Evolutionary conservation across 2,888 invertebrate species (phyloP).

Genomic region (Dioctria linearis): DNA sequence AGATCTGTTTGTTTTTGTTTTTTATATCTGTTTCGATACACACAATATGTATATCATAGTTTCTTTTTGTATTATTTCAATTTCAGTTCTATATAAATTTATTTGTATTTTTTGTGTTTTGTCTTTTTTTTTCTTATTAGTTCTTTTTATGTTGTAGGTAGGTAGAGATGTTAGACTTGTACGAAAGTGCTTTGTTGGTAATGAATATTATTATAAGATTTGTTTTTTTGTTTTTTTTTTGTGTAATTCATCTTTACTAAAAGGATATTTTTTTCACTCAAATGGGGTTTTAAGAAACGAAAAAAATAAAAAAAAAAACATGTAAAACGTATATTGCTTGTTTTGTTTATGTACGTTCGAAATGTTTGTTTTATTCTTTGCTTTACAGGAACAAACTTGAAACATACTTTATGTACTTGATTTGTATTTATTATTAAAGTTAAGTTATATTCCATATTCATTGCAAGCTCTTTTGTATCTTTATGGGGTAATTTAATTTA

Average conservation of each 20-base stretch:
- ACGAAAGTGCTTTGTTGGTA: conserved; percentile 49
- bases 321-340: not conserved
- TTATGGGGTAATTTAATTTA: too few species aligned
- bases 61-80: conserved; percentile 8
- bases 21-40: conserved; percentile 3
- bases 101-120: conserved; percentile 26
- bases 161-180: conserved; percentile 44
- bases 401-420: not conserved
- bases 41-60: not conserved
- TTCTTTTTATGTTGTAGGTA: conserved; percentile 18
- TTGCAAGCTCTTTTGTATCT: too few species aligned
- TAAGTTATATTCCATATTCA: too few species aligned
- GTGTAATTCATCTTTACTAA: conserved; percentile 14
- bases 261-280: conserved; percentile 38
- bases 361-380: not conserved
- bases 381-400: not conserved
- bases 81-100: conserved; percentile 1
- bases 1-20: conserved; percentile 27
- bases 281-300: conserved; percentile 29
- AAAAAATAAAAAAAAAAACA: conserved; percentile 29
- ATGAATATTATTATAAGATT: conserved; percentile 22
- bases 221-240: not conserved
- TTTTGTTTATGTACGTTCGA: too few species aligned
- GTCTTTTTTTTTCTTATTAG: conserved; percentile 19
- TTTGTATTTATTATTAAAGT: not conserved